Evolutionary conservation across 2,113 vertebrate species (phyloP).

Genomic region (Boulengerochromis microlepis): DNA sequence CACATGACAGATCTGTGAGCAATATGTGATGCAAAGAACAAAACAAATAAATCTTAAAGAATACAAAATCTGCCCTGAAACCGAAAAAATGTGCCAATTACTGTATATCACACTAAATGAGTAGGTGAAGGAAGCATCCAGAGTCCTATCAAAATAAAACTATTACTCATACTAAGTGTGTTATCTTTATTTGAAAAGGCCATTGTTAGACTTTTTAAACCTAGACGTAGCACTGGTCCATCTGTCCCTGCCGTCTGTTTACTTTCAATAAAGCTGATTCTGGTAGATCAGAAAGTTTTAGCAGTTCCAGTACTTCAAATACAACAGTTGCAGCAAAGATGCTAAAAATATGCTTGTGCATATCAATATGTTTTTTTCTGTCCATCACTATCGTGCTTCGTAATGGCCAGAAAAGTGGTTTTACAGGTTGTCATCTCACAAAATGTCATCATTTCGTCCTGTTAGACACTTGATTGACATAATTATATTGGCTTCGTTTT

Average conservation of each 20-base stretch:
- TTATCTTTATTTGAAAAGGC: background rate
- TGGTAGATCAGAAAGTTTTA: background rate
- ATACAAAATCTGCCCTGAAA: background rate
- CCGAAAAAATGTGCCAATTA: background rate
- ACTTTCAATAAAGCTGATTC: background rate
- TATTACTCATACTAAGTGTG: background rate
- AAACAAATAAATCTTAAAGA: background rate
- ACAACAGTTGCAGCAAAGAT: background rate
- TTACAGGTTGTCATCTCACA: background rate
- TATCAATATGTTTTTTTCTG: fast-evolving
- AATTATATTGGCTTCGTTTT: fast-evolving
- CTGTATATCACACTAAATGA: background rate
- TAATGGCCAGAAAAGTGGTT: background rate
- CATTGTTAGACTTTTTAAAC: background rate
- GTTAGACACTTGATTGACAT: background rate
- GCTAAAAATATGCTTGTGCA: background rate
- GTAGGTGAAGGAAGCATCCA: background rate
- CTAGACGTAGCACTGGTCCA: fast-evolving
- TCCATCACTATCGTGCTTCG: too few species aligned
- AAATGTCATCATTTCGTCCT: background rate
- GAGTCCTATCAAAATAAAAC: background rate
- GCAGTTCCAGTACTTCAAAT: background rate
- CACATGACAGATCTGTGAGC: background rate
- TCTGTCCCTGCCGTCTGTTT: background rate
- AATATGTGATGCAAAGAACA: background rate